Base-by-base conservation (phyloP, 1,140 invertebrate genomes). In the Himalopsyche phryganea region DNA sequence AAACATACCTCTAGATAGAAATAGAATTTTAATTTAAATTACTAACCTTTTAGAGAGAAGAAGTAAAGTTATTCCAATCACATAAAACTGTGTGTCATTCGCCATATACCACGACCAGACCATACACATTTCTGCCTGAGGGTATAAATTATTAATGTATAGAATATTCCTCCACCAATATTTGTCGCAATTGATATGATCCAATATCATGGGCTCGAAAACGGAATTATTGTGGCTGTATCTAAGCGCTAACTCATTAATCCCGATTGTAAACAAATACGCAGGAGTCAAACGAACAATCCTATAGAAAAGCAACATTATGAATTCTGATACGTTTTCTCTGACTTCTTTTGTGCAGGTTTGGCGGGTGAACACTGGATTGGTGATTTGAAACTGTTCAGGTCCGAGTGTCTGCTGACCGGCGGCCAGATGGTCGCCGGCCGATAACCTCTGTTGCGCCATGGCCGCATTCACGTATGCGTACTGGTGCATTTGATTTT, bases 41-140 rank as follows among this genome's bases (percentile, higher is more conserved):
- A 38, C 79, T 77, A 78, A 90, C 83, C 84, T 88, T n/a, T 85
- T 82, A 40, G 88, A 89, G n/a, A 90, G 73, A 1, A 89, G 71
- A 32, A 92, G 73, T 4, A 91, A 67, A 46, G 90, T 71, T 33
- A 86, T 83, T 6, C 87, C 88, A 50, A 91, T 79, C 2, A 89
- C 80, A 69, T 89, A 91, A 68, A 92, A 91, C 69, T 95, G 93
- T 61, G 94, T 96, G 65, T 97, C 91, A 63, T 94, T 91, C 7
- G 90, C 87, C 83, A 94, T 91, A 68, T 95, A 96, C 90, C 90
- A 92, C 53, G 88, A 89, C 90, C 89, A 92, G 40, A 91, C 78
- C 89, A 91, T 91, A 68, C 90, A 92, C 83, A 91, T 88, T 69
- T 92, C 89, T 1, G 74, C 80, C 61, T 85, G 83, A 1, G 89